Conservation (phyloP, 2,797 vertebrate species). For the Pseudopleuronectes americanus region DNA sequence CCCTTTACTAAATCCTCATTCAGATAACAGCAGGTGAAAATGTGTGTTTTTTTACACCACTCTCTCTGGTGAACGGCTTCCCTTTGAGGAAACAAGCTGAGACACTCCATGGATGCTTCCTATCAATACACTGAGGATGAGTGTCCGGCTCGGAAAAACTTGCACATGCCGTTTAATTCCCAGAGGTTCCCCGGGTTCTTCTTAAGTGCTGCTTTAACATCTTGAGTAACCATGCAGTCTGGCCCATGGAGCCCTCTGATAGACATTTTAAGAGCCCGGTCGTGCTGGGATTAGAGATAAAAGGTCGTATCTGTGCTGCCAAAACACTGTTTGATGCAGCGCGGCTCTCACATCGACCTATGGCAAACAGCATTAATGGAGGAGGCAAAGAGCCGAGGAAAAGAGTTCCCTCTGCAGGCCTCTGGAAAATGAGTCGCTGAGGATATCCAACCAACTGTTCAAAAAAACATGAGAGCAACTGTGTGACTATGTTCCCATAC, state of each 20-base stretch:
- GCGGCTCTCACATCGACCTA: conserved; percentile 39
- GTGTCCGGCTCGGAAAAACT: conserved; percentile 42
- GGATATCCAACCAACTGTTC: conserved; percentile 6
- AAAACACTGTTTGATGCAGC: conserved; percentile 63
- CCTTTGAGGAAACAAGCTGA: conserved; percentile 42
- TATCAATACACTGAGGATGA: conserved; percentile 58
- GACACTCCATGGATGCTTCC: conserved; percentile 32
- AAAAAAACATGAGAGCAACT: conserved; percentile 31
- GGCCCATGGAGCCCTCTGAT: conserved; percentile 60
- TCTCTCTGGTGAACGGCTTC: conserved; percentile 23
- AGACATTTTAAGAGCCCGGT: conserved; percentile 65
- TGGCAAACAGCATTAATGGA: conserved; percentile 64
- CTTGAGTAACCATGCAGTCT: conserved; percentile 48
- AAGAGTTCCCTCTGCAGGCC: conserved; percentile 32
- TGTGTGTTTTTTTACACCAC: conserved; percentile 7
- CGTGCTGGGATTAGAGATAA: conserved; percentile 66
- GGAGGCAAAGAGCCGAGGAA: conserved; percentile 20
- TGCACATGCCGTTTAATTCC: conserved; percentile 60
- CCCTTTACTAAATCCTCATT: conserved; percentile 25
- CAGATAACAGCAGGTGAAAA: conserved; percentile 10
- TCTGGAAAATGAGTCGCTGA: conserved; percentile 29
- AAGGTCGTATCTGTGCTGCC: conserved; percentile 60
- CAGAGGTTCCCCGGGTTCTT: conserved; percentile 57
- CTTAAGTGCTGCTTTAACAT: conserved; percentile 66
- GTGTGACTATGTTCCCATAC: neutral